Evolutionary conservation across 2,113 vertebrate species (phyloP).

Genomic region (Odocoileus virginianus): DNA sequence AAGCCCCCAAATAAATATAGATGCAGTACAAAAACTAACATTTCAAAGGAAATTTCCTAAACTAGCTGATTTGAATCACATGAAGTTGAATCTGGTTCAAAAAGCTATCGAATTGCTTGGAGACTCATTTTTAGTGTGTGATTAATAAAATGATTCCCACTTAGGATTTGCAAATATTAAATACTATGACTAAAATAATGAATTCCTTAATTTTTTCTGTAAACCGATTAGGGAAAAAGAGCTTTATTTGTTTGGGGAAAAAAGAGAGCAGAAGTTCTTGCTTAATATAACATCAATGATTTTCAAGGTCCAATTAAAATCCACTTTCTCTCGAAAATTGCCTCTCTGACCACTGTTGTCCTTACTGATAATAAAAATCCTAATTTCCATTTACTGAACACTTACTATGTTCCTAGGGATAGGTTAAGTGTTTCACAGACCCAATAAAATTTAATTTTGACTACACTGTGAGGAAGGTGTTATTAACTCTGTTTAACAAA

Average conservation of each 20-base stretch:
- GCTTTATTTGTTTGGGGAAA: slow-evolving; percentile 19
- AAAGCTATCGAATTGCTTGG: slow-evolving; percentile 58
- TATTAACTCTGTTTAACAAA: not conserved
- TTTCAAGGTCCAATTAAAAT: slow-evolving; percentile 39
- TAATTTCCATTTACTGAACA: not conserved
- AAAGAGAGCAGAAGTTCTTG: not conserved
- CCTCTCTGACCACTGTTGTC: not conserved
- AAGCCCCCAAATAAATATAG: not conserved
- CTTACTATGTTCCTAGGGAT: not conserved
- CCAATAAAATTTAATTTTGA: not conserved
- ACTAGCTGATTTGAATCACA: slow-evolving; percentile 15
- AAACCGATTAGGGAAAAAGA: not conserved
- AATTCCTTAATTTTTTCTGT: slow-evolving; percentile 46
- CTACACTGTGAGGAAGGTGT: not conserved
- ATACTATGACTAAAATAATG: slow-evolving; percentile 49
- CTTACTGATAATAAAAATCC: not conserved
- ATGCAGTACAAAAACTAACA: not conserved
- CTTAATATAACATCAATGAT: not conserved
- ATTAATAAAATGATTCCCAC: slow-evolving; percentile 58
- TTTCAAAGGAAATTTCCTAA: not conserved
- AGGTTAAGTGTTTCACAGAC: not conserved
- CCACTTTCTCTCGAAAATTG: not conserved
- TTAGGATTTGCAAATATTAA: slow-evolving; percentile 64
- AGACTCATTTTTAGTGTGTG: slow-evolving; percentile 48
- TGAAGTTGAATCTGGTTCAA: slow-evolving; percentile 43